Conservation (phyloP, 2,888 invertebrate species). For the Heteromyza rotundicornis region DNA sequence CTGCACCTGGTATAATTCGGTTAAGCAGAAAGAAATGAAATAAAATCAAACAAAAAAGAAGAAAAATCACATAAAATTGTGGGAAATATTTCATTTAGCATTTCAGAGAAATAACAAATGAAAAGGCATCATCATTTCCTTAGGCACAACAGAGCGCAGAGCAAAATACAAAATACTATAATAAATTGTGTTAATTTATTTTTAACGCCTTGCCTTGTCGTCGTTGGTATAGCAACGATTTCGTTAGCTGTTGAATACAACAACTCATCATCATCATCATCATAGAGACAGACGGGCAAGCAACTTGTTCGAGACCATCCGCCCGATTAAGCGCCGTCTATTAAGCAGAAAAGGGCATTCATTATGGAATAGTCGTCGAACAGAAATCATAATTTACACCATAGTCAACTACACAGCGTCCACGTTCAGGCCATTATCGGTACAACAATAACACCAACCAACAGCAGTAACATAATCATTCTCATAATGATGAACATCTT, state of each 20-base stretch:
- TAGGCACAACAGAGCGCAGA: not conserved
- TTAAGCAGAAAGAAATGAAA: not conserved
- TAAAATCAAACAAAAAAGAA: too few species aligned
- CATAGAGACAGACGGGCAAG: not conserved
- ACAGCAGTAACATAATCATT: not conserved
- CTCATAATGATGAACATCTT: too few species aligned
- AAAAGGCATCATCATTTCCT: not conserved
- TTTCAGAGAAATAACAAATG: not conserved
- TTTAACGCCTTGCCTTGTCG: not conserved
- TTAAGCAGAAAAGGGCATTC: not conserved
- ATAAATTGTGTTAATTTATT: not conserved
- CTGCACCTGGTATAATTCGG: too few species aligned
- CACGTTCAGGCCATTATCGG: not conserved
- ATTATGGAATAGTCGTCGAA: not conserved
- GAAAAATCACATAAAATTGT: not conserved
- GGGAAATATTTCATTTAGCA: not conserved
- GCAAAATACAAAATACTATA: not conserved
- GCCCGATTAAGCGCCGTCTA: constrained; percentile 16
- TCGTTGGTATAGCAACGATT: not conserved
- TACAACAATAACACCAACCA: not conserved
- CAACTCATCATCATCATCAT: too few species aligned
- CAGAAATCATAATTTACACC: not conserved
- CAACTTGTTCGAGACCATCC: not conserved
- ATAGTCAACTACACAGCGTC: not conserved
- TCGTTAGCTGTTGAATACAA: not conserved